These are phyloP conservation scores for Rhabdomys dilectus DNA, from an alignment of 2,113 vertebrate genomes.

Conservation along the genomic window DNA sequence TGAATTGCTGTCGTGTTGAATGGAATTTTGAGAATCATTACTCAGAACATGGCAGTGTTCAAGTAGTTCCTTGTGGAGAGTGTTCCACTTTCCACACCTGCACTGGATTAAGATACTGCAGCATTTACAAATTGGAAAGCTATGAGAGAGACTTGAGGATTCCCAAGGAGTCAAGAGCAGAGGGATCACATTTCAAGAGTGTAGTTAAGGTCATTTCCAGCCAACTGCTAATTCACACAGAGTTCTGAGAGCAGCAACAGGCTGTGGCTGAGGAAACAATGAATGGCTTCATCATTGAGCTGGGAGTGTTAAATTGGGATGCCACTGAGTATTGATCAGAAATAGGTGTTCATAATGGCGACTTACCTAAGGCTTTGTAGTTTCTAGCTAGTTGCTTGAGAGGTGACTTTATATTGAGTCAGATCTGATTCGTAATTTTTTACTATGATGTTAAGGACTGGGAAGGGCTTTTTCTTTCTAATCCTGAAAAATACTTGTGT, in stretches of 20 bases:
- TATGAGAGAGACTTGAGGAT: neutral
- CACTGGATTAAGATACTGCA: neutral
- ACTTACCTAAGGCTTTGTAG: neutral
- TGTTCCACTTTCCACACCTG: neutral
- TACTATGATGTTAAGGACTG: neutral
- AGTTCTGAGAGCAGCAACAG: neutral
- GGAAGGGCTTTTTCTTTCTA: constrained; percentile 5
- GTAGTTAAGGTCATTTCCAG: neutral
- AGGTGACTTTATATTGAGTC: neutral
- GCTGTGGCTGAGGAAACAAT: neutral
- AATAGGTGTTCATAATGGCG: neutral
- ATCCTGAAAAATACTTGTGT: constrained; percentile 16
- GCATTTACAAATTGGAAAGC: neutral
- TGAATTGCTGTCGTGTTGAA: constrained; percentile 23
- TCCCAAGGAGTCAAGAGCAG: neutral
- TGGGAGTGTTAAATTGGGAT: neutral
- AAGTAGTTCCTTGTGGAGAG: neutral
- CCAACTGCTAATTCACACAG: neutral
- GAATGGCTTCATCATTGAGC: neutral
- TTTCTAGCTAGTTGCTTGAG: neutral
- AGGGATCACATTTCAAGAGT: neutral
- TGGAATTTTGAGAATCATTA: constrained; percentile 30
- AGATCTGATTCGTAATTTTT: neutral
- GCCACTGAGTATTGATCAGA: neutral
- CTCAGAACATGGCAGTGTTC: neutral